Base-by-base conservation (phyloP, 2,113 vertebrate species). In the Zeus faber region DNA sequence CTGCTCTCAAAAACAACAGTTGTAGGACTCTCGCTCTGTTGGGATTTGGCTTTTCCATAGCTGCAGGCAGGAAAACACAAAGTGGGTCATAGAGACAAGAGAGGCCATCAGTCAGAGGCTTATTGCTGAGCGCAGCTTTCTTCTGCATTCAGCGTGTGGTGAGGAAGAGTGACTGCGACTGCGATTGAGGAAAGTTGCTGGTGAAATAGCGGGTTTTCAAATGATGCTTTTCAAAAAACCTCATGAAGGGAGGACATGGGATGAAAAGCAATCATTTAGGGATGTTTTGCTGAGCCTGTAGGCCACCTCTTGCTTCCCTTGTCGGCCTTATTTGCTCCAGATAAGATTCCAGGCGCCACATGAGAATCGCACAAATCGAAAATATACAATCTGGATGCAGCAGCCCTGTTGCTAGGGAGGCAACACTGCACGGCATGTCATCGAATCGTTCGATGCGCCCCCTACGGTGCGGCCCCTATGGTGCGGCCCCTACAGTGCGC, bases 1-100 rank as follows among this genome's bases (percentile, higher is more conserved):
- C 49, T 20, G 25, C 21, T 31, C 49, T 67, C 29, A 56, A 68
- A 66, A 69, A 72, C 53, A 72, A 44, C 44, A 46, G 49, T 52
- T 45, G 40, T 3, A 6, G 11, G 49, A 63, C 25, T 29, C 5
- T 2, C 16, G 48, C 51, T 54, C 31, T 22, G 7, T 9, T 13
- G 20, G 2, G 48, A 26, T n/a, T 25, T 11, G 10, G 44, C 13
- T 4, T 49, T 50, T 65, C 61, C 11, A 10, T 17, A 25, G 40
- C 20, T 20, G 46, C 17, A 25, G 16, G n/a, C 6, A 37, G 20
- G 35, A 64, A 54, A 74, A 48, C 24, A 10, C 6, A 4, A 58
- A 57, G 35, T 72, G 53, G 74, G 44, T 61, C 53, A 65, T 21
- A 41, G 21, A 58, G 14, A 57, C 11, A 47, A 23, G 57, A 50